phyloP scores from a whole-genome alignment of 2,888 invertebrate genomes.

The Branchellion lobata region DNA sequence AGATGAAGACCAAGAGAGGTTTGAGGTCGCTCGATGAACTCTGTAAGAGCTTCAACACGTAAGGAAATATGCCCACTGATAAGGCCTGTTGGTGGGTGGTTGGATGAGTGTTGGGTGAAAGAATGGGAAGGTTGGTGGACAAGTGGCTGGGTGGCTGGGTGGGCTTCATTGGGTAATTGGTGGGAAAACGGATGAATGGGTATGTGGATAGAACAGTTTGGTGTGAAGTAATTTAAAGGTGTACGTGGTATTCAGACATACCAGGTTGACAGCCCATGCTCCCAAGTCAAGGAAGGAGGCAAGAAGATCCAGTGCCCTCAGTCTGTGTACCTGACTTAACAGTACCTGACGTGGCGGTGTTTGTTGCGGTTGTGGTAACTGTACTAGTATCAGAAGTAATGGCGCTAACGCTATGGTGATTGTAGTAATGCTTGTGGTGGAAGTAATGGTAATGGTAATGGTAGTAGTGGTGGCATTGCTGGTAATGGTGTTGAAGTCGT shows the following conservation, averaged over 20 bases:
- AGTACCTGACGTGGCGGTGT: slow-evolving; percentile 62
- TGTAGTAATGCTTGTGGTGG: no score
- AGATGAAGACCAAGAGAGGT: slow-evolving; percentile 91
- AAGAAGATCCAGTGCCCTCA: slow-evolving; percentile 88
- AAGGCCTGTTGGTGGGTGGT: slow-evolving; percentile 72
- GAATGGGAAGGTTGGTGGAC: no score
- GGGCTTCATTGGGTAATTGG: no score
- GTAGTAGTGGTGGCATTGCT: not conserved
- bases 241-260: slow-evolving; percentile 55
- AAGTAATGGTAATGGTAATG: not conserved
- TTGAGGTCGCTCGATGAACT: slow-evolving; percentile 88
- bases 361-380: not conserved
- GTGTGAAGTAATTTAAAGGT: no score
- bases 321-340: slow-evolving; percentile 78
- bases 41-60: slow-evolving; percentile 92
- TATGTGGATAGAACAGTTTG: not conserved
- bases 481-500: not conserved
- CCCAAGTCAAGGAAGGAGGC: slow-evolving; percentile 91
- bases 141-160: no score
- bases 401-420: no score
- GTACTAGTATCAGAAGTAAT: no score
- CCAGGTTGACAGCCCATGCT: slow-evolving; percentile 78
- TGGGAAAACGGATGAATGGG: not conserved
- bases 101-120: no score
- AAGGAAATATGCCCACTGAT: slow-evolving; percentile 96